Conservation (phyloP, 2,113 vertebrate species). For the Engystomops pustulosus region DNA sequence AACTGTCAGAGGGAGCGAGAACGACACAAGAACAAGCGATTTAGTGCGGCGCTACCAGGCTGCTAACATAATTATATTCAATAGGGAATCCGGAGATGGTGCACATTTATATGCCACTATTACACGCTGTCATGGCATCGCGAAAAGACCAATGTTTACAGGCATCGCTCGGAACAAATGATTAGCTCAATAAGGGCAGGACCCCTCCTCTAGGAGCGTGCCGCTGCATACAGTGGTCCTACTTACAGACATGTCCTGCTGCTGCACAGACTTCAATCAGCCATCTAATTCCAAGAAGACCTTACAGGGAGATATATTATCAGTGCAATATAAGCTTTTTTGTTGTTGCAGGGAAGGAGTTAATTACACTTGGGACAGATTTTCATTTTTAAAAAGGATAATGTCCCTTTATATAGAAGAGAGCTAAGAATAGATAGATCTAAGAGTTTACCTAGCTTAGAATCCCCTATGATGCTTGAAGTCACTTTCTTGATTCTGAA, state of each 20-base stretch:
- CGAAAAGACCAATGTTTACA: constrained; percentile 23
- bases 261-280: neutral
- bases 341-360: too few species aligned
- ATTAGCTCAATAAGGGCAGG: constrained; percentile 23
- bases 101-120: constrained; percentile 26
- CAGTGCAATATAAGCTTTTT: too few species aligned
- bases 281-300: neutral
- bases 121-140: neutral
- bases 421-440: too few species aligned
- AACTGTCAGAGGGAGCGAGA: constrained; percentile 33
- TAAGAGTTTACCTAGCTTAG: too few species aligned
- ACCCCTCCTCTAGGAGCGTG: constrained; percentile 5
- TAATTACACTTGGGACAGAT: too few species aligned
- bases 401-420: too few species aligned
- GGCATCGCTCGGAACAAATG: constrained; percentile 8
- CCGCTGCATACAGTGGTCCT: constrained; percentile 27
- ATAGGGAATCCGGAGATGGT: constrained; percentile 5
- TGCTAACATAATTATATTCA: constrained; percentile 38
- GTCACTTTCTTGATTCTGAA: too few species aligned
- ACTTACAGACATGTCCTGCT: constrained; percentile 4
- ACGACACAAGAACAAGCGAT: neutral
- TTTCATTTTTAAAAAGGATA: too few species aligned
- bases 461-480: too few species aligned
- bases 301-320: neutral
- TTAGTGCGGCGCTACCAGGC: neutral